These are phyloP conservation scores for Norana najaformis DNA, from an alignment of 2,888 invertebrate species.

Conservation along the genomic window DNA sequence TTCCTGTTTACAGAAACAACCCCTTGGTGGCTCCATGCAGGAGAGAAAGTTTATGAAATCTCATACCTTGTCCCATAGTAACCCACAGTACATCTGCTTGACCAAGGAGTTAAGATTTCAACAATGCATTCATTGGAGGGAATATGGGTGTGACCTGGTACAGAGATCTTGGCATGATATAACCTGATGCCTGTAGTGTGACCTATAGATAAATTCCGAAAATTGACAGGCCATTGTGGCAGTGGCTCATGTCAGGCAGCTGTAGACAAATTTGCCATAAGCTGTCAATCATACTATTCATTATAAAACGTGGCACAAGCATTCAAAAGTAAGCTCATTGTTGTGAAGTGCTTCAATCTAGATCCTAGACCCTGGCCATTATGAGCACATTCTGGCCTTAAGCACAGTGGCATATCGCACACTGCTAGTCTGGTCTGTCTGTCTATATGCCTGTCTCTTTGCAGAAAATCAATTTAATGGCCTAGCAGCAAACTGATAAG, in stretches of 20 bases:
- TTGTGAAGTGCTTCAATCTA: not conserved
- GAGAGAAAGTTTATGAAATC: not conserved
- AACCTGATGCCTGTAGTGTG: not conserved
- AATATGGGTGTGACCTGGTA: not conserved
- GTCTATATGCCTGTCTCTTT: not conserved
- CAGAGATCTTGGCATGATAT: not conserved
- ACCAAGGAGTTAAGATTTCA: not conserved
- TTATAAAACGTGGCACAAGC: too few relatives aligned
- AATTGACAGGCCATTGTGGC: not conserved
- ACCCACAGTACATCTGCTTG: not conserved
- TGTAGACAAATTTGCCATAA: not conserved
- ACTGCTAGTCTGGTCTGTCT: not conserved
- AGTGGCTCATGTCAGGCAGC: not conserved
- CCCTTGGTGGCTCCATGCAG: too few relatives aligned
- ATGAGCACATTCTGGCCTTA: not conserved
- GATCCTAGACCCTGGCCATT: not conserved
- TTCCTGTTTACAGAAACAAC: not conserved
- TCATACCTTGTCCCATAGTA: not conserved
- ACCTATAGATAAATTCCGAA: not conserved
- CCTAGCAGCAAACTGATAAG: not conserved
- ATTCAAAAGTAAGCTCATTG: constrained; percentile 13
- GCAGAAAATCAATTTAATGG: not conserved
- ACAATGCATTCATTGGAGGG: too few relatives aligned
- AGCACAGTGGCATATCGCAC: not conserved
- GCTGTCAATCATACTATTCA: constrained; percentile 13